phyloP scores from a whole-genome alignment of 2,113 vertebrate genomes.

The Phodopus roborovskii region DNA sequence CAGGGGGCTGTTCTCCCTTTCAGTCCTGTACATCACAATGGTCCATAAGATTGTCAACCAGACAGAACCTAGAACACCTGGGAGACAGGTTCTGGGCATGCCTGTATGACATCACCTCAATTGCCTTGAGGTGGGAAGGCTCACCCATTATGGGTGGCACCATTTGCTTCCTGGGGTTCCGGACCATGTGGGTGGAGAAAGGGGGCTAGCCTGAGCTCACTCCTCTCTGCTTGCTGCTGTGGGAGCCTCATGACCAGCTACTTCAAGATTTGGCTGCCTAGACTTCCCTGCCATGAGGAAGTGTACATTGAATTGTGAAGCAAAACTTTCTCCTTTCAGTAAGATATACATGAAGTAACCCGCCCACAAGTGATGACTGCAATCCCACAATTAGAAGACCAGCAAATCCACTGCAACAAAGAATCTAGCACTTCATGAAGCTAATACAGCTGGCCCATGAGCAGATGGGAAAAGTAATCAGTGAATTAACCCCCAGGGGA shows the following conservation, averaged over 20 bases:
- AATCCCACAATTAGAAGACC: background rate
- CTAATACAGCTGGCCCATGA: background rate
- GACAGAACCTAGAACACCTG: background rate
- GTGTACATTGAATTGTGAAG: background rate
- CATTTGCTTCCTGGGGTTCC: background rate
- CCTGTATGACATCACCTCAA: too few relatives aligned
- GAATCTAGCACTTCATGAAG: constrained; percentile 26
- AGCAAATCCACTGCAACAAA: background rate
- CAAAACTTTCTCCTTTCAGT: background rate
- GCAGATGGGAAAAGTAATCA: background rate
- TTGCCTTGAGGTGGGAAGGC: background rate
- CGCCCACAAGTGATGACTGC: background rate
- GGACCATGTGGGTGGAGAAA: too few relatives aligned
- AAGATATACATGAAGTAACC: background rate
- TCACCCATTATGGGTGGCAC: background rate
- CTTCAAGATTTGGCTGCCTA: background rate
- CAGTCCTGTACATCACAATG: background rate
- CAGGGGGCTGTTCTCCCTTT: background rate
- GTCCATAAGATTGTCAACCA: background rate
- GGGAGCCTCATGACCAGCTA: background rate
- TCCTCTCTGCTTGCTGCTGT: background rate
- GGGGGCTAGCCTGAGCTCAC: too few relatives aligned
- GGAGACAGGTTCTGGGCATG: too few relatives aligned
- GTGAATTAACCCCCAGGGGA: background rate
- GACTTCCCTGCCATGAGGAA: background rate